phyloP scores from a whole-genome alignment of 2,113 vertebrate genomes.

The Oreochromis aureus region DNA sequence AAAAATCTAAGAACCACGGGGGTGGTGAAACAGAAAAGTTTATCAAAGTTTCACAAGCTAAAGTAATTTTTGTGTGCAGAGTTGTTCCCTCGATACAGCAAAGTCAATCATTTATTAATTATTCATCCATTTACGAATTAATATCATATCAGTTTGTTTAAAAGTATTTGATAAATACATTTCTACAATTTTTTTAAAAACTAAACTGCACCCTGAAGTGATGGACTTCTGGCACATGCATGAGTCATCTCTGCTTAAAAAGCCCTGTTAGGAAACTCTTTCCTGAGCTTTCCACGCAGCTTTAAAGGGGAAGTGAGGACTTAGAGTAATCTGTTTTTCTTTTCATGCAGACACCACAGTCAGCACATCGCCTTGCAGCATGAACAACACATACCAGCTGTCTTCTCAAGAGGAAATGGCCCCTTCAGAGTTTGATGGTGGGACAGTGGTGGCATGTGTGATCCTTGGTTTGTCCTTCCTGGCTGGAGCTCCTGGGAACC shows the following conservation, averaged over 20 bases:
- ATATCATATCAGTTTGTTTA: background rate
- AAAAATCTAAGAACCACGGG: background rate
- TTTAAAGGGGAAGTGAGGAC: constrained; percentile 61
- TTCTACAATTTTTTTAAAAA: background rate
- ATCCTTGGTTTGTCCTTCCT: constrained; percentile 71
- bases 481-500: constrained; percentile 70
- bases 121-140: background rate
- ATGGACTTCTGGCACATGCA: background rate
- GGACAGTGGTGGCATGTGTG: constrained; percentile 50
- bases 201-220: background rate
- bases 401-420: constrained; percentile 26
- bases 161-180: background rate
- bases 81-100: background rate
- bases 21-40: background rate
- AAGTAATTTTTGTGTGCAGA: background rate
- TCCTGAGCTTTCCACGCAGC: constrained; percentile 26
- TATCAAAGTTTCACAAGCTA: background rate
- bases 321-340: constrained; percentile 40
- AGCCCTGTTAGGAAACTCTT: constrained; percentile 36
- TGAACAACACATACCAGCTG: constrained; percentile 33
- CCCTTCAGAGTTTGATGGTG: constrained; percentile 36
- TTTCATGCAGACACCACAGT: constrained; percentile 34
- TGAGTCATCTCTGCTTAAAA: constrained; percentile 28
- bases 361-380: constrained; percentile 45
- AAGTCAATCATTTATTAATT: background rate